Evolutionary conservation across 2,888 invertebrate genomes (phyloP), one percentile per base, ranked within the genome.

Genomic region (Drepanosiphum platanoidis): DNA sequence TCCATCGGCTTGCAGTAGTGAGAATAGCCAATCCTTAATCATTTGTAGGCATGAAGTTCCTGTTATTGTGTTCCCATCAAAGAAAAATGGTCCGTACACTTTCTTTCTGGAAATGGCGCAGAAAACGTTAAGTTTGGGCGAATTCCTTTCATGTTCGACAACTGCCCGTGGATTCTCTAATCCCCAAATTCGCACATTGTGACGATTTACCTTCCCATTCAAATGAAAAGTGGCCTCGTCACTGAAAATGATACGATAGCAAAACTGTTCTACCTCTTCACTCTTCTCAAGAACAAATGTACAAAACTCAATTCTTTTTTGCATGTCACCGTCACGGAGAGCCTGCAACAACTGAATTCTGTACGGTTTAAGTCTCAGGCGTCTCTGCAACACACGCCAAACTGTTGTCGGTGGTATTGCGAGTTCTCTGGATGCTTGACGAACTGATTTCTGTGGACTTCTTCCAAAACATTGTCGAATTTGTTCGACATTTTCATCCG

Each of bases 241-340:
- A 68, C 68, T 70, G 70, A 70, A 70, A 70, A 39, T 70, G 1
- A 70, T 70, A 70, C 70, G 8, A 70, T n/a, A 70, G 39, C 3
- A 70, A 70, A 70, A 39, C 27, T 70, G 39, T 70, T 70, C 39
- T 39, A 39, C 39, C 39, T 39, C 39, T 39, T 39, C 39, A 39
- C 39, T 39, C 39, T 39, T 39, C n/a, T 36, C 66, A 68, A 68
- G 8, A 68, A 68, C 3, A 68, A 22, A 68, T 68, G 30, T 36
- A 8, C 68, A 68, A 68, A 68, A 34, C 34, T 36, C 68, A 36
- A 34, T 1, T 34, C 34, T 68, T 68, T 8, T 68, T 34, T 36
- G 22, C 34, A 22, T 68, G 34, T 68, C 68, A 22, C 68, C 34
- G 36, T 68, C 68, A 22, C 22, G 34, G 68, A 22, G 34, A 68